Base-by-base conservation (phyloP, 2,113 vertebrate species). In the Andinoacara biseriatus region DNA sequence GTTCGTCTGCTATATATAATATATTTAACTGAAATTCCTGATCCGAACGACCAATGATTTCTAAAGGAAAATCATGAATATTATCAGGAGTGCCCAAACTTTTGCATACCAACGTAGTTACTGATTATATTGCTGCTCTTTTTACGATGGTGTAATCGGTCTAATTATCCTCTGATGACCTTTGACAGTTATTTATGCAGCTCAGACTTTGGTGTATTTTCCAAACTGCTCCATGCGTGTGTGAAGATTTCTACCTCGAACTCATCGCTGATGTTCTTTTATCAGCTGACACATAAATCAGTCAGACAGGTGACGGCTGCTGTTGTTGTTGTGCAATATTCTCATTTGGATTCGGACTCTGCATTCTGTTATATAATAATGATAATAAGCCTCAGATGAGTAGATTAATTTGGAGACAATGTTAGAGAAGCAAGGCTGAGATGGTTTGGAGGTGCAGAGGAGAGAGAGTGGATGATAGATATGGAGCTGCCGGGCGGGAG, bases 341-440 rank as follows among this genome's bases (percentile, higher is more conserved):
- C 43, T 0, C 15, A 29, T 72, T 52, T 72, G 52, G 0, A 20
- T 52, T 72, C 67, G 0, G 46, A n/a, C 17, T n/a, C 17, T 31
- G 29, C 0, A 33, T 10, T 52, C 26, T 26, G 46, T 67, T 29
- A 38, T 72, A n/a, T 20, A 35, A 72, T 46, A 20, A 1, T 31
- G 54, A 52, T 20, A 54, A 72, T 54, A 52, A 52, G 46, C 10
- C 33, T 20, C 5, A 0, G 0, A 72, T 5, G 13, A 49, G 18
- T 26, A 49, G 40, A 67, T 67, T 67, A 10, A 40, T 10, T 40
- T 40, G 38, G 10, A 40, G 38, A 40, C 38, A 46, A 65, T 7
- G 15, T 10, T 65, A 65, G 0, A 43, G 38, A 65, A n/a, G 62
- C 62, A 43, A 38, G 13, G 40, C 38, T 40, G 2, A 40, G 38